Conservation (phyloP, 2,888 invertebrate species). For the Phortica okadai region DNA sequence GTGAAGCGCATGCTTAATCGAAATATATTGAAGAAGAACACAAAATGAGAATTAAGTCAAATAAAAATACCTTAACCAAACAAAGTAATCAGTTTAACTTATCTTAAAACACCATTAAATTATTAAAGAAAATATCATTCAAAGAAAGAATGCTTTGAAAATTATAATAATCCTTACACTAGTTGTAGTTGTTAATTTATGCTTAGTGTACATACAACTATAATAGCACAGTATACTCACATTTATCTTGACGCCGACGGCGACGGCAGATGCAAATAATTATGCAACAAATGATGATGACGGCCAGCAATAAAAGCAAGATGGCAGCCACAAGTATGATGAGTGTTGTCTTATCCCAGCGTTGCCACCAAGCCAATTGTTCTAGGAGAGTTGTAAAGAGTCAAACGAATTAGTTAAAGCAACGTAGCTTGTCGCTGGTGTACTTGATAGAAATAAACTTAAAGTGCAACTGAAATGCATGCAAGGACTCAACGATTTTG, state of each 20-base stretch:
- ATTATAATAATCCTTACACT: neutral
- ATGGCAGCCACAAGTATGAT: constrained; percentile 85
- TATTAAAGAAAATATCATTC: neutral
- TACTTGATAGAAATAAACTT: neutral
- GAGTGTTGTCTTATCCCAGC: constrained; percentile 86
- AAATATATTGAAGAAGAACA: constrained; percentile 28
- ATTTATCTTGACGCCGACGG: constrained; percentile 81
- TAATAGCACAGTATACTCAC: constrained; percentile 67
- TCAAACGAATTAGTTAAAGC: constrained; percentile 22
- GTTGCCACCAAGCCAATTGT: constrained; percentile 87
- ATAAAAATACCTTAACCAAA: neutral
- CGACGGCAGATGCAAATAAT: constrained; percentile 90
- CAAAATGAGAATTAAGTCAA: constrained; percentile 17
- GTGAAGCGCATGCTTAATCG: constrained; percentile 43
- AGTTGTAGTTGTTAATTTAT: neutral
- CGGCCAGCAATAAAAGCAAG: constrained; percentile 82
- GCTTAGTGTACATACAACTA: neutral
- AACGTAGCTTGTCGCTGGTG: neutral
- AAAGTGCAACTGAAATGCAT: constrained; percentile 2
- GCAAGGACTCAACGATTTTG: neutral
- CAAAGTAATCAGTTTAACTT: constrained; percentile 8
- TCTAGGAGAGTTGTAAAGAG: constrained; percentile 77
- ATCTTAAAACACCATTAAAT: constrained; percentile 35
- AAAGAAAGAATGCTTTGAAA: constrained; percentile 21
- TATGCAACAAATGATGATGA: constrained; percentile 89